Percentiles rank a stretch among this genome's conserved stretches.
Conservation (phyloP, 2,888 invertebrate genomes). For the Keiferia lycopersicella region DNA sequence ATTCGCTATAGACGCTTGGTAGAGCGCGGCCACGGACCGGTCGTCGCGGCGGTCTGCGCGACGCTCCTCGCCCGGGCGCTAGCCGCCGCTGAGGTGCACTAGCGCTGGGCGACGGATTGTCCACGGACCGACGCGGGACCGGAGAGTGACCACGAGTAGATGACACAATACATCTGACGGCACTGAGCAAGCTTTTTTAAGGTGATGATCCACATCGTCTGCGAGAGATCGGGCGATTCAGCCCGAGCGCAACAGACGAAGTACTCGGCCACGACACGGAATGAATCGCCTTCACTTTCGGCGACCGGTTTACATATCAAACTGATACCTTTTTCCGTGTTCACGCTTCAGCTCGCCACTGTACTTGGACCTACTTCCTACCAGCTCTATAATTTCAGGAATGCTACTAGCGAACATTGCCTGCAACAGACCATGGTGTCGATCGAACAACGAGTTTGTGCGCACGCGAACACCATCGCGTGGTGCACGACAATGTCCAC, state of each 20-base stretch:
- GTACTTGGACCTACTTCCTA: conserved; percentile 99
- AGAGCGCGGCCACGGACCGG: conserved; percentile 68
- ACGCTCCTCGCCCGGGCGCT: conserved; percentile 49
- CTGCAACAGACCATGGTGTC: conserved; percentile 89
- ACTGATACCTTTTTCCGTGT: conserved; percentile 98
- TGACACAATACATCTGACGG: conserved; percentile 82
- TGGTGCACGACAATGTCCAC: conserved; percentile 80
- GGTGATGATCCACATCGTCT: conserved; percentile 71
- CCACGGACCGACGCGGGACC: conserved; percentile 48
- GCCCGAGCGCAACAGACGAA: conserved; percentile 50
- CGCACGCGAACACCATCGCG: conserved; percentile 74
- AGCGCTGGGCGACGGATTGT: conserved; percentile 44
- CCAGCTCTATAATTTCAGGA: conserved; percentile 99
- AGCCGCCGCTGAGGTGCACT: conserved; percentile 42
- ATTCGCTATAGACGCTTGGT: conserved; percentile 80
- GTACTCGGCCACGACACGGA: conserved; percentile 47
- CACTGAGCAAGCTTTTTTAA: conserved; percentile 80
- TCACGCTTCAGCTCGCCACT: conserved; percentile 99
- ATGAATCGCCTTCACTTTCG: conserved; percentile 74
- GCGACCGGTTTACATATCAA: conserved; percentile 70
- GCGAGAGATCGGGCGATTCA: conserved; percentile 72
- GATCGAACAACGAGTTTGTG: conserved; percentile 64
- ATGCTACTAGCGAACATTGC: conserved; percentile 99
- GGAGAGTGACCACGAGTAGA: conserved; percentile 76
- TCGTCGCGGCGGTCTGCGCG: conserved; percentile 47